Evolutionary conservation across 1,140 invertebrate genomes (phyloP), one percentile per base, ranked within the genome.

Genomic region (Trichoplusia ni): DNA sequence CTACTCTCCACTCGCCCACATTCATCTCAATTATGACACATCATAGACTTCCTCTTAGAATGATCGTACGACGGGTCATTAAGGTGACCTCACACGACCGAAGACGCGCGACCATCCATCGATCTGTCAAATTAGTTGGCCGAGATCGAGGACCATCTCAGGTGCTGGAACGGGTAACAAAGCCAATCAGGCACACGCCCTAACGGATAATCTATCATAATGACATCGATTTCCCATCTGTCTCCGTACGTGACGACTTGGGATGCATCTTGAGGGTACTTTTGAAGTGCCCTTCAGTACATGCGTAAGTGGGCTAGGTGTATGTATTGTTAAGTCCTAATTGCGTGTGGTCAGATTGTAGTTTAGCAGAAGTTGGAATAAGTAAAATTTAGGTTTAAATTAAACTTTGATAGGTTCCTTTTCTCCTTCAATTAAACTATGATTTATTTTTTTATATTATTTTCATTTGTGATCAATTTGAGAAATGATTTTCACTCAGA

Each of bases 41-140:
- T 27, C 44, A 14, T 23, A 47, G 4, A 7, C 44, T n/a, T n/a
- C n/a, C n/a, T n/a, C n/a, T n/a, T n/a, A 29, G n/a, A 21, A 4
- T 27, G 6, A n/a, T 42, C n/a, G 25, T n/a, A 47, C 44, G 18
- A 9, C 53, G 56, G 27, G 59, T 71, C 71, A 76, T 87, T 82
- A 83, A 78, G 82, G 77, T 80, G 72, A 79, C 65, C 64, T 72
- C 72, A 81, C 66, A 79, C 71, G 38, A 66, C 60, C 63, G 40
- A 47, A 70, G 60, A 56, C 38, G 49, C 33, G 60, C 56, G 60
- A 42, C 58, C 71, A 71, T 81, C 77, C 81, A 86, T 81, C 85
- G 87, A 90, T 88, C 84, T 83, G 78, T 90, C 85, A 90, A 90
- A 87, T 90, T 90, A 87, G 83, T 86, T 72, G 62, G 75, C 64